Evolutionary conservation across 2,113 vertebrate genomes (phyloP).

Genomic region (Mesocricetus auratus): DNA sequence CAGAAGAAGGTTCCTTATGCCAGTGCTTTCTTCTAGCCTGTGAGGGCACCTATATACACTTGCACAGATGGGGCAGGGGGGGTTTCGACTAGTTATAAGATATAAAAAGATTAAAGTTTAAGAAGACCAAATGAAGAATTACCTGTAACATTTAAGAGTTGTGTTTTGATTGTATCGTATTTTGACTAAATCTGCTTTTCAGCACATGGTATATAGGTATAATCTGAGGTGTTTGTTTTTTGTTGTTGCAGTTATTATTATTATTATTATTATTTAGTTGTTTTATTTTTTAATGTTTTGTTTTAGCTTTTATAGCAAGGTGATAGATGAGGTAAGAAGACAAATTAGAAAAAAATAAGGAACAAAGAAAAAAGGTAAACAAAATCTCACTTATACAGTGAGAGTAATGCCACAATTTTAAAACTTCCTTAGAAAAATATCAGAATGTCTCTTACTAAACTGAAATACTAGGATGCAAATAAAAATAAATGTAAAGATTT

Average conservation of each 20-base stretch:
- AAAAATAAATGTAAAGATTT: background rate
- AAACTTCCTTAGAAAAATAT: background rate
- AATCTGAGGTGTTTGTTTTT: background rate
- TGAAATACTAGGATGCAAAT: background rate
- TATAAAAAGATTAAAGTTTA: background rate
- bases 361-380: rapidly evolving
- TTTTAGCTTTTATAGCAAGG: background rate
- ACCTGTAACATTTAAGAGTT: background rate
- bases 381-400: background rate
- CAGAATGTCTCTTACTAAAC: background rate
- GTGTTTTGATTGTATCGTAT: background rate
- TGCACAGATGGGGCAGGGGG: background rate
- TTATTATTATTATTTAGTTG: background rate
- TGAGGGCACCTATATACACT: background rate
- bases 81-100: background rate
- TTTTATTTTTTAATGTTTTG: background rate
- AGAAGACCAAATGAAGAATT: background rate
- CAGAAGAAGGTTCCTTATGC: too few relatives aligned
- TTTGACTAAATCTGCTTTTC: background rate
- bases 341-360: background rate
- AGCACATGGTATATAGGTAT: background rate
- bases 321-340: background rate
- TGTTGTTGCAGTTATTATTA: background rate
- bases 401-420: background rate
- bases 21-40: background rate